Conservation (phyloP, 2,888 invertebrate species). For the Xanthostigma xanthostigma region DNA sequence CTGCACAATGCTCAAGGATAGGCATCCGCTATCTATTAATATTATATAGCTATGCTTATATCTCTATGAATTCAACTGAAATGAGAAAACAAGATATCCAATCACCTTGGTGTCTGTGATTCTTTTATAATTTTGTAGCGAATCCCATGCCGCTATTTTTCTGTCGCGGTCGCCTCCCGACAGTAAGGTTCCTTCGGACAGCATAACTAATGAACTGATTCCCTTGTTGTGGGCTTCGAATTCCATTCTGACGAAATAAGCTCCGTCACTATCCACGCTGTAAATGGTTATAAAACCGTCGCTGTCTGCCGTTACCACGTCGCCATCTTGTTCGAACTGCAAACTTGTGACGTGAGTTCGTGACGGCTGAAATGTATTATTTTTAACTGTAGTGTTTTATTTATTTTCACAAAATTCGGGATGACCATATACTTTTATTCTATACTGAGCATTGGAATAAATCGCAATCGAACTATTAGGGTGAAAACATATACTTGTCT, state of each 20-base stretch:
- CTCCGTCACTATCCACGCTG: constrained; percentile 76
- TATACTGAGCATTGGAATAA: too few relatives aligned
- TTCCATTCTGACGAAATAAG: constrained; percentile 77
- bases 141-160: constrained; percentile 86
- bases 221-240: constrained; percentile 82
- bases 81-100: background rate
- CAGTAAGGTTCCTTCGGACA: constrained; percentile 78
- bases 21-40: too few relatives aligned
- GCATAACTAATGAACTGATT: constrained; percentile 72
- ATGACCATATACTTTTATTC: too few relatives aligned
- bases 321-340: constrained; percentile 82
- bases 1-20: too few relatives aligned
- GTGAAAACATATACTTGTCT: too few relatives aligned
- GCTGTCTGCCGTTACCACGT: constrained; percentile 83
- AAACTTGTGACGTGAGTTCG: constrained; percentile 73
- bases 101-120: constrained; percentile 76
- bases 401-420: too few relatives aligned
- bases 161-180: constrained; percentile 84
- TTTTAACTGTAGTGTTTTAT: background rate
- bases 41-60: too few relatives aligned
- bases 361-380: constrained; percentile 44
- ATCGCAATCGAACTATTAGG: too few relatives aligned
- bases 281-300: constrained; percentile 86
- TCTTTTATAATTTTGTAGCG: constrained; percentile 75
- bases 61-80: too few relatives aligned